A percentile compares a stretch with the other conserved stretches of the same genome.
These are phyloP conservation scores for Steinernema hermaphroditum DNA, from an alignment of 2,888 invertebrate species.

Conservation along the genomic window DNA sequence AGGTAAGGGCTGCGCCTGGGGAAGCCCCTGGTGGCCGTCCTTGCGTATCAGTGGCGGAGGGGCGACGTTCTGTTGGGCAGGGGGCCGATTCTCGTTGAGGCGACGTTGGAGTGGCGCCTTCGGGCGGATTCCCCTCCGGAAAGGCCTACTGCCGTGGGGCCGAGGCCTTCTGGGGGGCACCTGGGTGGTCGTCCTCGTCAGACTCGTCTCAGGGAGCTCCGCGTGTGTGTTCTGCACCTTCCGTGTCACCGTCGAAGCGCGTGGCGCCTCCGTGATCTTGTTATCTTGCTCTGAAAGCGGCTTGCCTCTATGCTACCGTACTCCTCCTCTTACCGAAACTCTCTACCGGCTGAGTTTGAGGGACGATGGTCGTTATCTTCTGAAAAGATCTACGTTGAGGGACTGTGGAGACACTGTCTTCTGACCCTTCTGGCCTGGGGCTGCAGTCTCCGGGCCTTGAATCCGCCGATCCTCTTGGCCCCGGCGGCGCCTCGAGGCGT, in stretches of 20 bases:
- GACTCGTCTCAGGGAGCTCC: not conserved
- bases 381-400: not conserved
- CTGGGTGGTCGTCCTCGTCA: constrained; percentile 8
- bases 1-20: not conserved
- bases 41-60: too few relatives aligned
- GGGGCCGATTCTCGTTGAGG: not conserved
- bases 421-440: constrained; percentile 5
- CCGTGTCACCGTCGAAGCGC: not conserved
- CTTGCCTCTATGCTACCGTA: not conserved
- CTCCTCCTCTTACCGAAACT: not conserved
- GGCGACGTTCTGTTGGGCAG: not conserved
- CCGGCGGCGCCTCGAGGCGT: not conserved
- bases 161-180: not conserved
- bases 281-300: constrained; percentile 13
- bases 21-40: not conserved
- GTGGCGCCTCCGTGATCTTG: constrained; percentile 8
- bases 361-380: constrained; percentile 12
- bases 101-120: not conserved
- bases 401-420: not conserved
- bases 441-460: not conserved
- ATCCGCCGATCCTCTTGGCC: not conserved
- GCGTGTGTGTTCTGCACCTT: constrained; percentile 17
- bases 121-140: constrained; percentile 4
- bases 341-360: not conserved
- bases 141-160: constrained; percentile 7